Conservation (phyloP, 2,888 invertebrate species). For the Ligdia adustata region DNA sequence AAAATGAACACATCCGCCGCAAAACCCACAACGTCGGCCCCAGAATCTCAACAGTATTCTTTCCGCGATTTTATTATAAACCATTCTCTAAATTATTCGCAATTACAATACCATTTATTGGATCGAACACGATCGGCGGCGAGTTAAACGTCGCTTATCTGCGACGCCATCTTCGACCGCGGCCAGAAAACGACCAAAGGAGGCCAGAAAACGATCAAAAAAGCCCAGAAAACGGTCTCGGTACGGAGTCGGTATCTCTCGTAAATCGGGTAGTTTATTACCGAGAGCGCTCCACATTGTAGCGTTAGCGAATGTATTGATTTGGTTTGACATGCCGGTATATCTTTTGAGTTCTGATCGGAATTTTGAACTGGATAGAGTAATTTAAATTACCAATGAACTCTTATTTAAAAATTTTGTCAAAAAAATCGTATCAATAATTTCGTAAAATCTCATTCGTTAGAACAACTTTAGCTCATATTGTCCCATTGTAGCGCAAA, state of each 20-base stretch:
- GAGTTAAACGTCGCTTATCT: conserved; percentile 36
- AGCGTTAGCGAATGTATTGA: conserved; percentile 1
- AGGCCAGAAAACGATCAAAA: neutral
- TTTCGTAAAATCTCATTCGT: too few species aligned
- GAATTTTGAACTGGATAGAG: too few species aligned
- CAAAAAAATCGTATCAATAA: too few species aligned
- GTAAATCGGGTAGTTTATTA: conserved; percentile 39
- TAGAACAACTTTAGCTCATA: too few species aligned
- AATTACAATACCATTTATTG: conserved; percentile 39
- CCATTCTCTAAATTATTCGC: conserved; percentile 31
- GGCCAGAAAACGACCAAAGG: conserved; percentile 2
- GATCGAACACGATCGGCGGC: conserved; percentile 33
- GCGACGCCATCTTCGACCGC: conserved; percentile 36
- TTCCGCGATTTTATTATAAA: conserved; percentile 28
- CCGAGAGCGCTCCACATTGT: conserved; percentile 9
- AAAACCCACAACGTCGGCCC: conserved; percentile 4
- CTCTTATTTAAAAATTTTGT: too few species aligned
- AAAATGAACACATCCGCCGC: neutral
- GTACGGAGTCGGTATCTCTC: conserved; percentile 25
- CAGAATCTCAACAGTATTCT: conserved; percentile 13
- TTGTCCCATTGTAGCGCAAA: too few species aligned
- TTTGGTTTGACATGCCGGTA: neutral
- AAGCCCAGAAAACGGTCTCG: conserved; percentile 10
- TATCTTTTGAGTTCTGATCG: too few species aligned
- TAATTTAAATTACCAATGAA: too few species aligned